phyloP scores from a whole-genome alignment of 2,888 invertebrate genomes.

The Slavum lentiscoides region DNA sequence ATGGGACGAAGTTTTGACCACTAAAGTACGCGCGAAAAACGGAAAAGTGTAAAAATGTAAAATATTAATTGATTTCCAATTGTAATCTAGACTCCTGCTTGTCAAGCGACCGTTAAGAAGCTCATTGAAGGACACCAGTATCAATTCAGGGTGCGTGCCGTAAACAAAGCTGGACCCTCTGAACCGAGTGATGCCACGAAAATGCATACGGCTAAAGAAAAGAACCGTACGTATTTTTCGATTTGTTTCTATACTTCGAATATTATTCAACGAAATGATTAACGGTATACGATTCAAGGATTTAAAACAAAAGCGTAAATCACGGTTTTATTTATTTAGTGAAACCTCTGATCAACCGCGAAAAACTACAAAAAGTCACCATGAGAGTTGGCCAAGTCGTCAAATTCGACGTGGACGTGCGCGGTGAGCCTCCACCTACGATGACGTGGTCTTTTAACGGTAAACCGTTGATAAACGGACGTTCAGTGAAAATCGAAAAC shows the following conservation, averaged over 20 bases:
- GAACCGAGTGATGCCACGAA: slow-evolving; percentile 88
- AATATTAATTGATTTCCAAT: too few relatives aligned
- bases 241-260: too few relatives aligned
- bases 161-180: slow-evolving; percentile 92
- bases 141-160: slow-evolving; percentile 92
- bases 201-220: slow-evolving; percentile 83
- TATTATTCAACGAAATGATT: too few relatives aligned
- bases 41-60: too few relatives aligned
- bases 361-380: slow-evolving; percentile 84
- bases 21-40: slow-evolving; percentile 63
- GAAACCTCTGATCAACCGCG: slow-evolving; percentile 92
- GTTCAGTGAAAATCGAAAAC: slow-evolving; percentile 77
- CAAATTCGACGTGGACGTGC: slow-evolving; percentile 90
- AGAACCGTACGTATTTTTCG: slow-evolving; percentile 72
- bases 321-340: slow-evolving; percentile 65
- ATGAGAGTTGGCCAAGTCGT: slow-evolving; percentile 88
- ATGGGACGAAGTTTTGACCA: slow-evolving; percentile 81
- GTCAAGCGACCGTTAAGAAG: slow-evolving; percentile 81
- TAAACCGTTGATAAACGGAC: slow-evolving; percentile 70
- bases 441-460: slow-evolving; percentile 78
- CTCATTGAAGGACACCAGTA: slow-evolving; percentile 89
- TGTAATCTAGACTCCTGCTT: slow-evolving; percentile 68
- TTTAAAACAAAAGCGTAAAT: too few relatives aligned
- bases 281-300: too few relatives aligned
- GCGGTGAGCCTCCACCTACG: slow-evolving; percentile 95